Evolutionary conservation across 2,888 invertebrate species (phyloP).

Genomic region (Drosophila anceps): DNA sequence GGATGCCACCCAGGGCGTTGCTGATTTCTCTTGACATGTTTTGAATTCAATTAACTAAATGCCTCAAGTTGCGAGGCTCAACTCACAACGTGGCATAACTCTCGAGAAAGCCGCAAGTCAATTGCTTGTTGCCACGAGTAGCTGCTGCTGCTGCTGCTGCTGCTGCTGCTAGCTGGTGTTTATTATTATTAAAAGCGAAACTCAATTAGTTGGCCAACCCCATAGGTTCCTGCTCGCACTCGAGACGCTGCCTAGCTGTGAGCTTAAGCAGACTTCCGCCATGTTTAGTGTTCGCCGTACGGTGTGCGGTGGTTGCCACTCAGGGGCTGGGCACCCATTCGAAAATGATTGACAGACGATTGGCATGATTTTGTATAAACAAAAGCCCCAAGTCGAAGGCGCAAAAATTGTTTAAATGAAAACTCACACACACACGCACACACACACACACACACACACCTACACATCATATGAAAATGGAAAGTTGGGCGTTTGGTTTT

Average conservation of each 20-base stretch:
- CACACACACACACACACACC: not conserved
- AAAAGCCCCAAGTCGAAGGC: conserved; percentile 54
- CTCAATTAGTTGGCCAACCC: conserved; percentile 70
- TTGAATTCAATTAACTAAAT: conserved; percentile 74
- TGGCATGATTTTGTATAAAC: conserved; percentile 84
- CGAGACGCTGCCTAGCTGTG: conserved; percentile 43
- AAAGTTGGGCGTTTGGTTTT: conserved; percentile 65
- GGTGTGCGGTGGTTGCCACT: conserved; percentile 11
- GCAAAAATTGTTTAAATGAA: conserved; percentile 53
- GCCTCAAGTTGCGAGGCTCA: conserved; percentile 50
- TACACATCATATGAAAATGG: conserved; percentile 59
- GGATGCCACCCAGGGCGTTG: conserved; percentile 68
- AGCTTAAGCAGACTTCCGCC: conserved; percentile 80
- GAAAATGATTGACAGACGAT: conserved; percentile 84
- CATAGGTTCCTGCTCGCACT: conserved; percentile 13
- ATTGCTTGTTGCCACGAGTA: conserved; percentile 34
- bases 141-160: conserved; percentile 5
- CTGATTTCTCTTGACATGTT: conserved; percentile 77
- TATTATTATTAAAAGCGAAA: conserved; percentile 78
- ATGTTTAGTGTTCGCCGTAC: conserved; percentile 49
- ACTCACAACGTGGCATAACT: conserved; percentile 38
- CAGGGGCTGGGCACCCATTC: conserved; percentile 55
- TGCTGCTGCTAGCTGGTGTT: conserved; percentile 53
- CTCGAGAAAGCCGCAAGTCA: conserved; percentile 38
- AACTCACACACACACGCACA: conserved; percentile 38